Conservation (phyloP, 1,140 invertebrate species). For the Elymnias hypermnestra region DNA sequence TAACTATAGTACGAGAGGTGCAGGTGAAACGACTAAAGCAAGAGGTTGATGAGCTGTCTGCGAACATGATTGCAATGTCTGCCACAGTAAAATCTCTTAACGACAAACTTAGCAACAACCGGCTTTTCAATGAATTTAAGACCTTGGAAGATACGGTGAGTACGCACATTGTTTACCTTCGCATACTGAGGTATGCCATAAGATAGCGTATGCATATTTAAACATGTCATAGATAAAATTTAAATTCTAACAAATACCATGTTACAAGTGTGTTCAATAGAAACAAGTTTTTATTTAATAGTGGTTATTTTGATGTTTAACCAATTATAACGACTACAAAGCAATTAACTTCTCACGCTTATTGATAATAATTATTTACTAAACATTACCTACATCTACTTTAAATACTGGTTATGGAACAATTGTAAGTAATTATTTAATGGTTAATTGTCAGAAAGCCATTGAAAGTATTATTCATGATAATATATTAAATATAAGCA, state of each 20-base stretch:
- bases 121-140: constrained; percentile 55
- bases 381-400: too few relatives aligned
- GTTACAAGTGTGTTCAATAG: constrained; percentile 4
- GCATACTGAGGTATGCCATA: constrained; percentile 1
- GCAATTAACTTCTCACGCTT: too few relatives aligned
- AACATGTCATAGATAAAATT: constrained; percentile 18
- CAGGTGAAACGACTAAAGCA: constrained; percentile 42
- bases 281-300: constrained; percentile 10
- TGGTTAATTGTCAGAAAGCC: too few relatives aligned
- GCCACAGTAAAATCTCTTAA: constrained; percentile 48
- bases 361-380: too few relatives aligned
- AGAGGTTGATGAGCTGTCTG: constrained; percentile 54
- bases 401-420: constrained; percentile 8
- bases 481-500: too few relatives aligned
- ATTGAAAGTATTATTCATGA: too few relatives aligned
- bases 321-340: too few relatives aligned
- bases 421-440: too few relatives aligned
- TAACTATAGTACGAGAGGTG: constrained; percentile 48
- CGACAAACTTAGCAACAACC: constrained; percentile 49
- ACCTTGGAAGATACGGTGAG: constrained; percentile 62
- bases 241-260: constrained; percentile 3
- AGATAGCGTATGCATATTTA: constrained; percentile 11
- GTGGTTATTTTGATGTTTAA: background rate
- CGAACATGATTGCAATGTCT: constrained; percentile 50
- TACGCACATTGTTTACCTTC: constrained; percentile 11